Evolutionary conservation across 2,888 invertebrate genomes (phyloP).

Genomic region (Cyclophora punctaria): DNA sequence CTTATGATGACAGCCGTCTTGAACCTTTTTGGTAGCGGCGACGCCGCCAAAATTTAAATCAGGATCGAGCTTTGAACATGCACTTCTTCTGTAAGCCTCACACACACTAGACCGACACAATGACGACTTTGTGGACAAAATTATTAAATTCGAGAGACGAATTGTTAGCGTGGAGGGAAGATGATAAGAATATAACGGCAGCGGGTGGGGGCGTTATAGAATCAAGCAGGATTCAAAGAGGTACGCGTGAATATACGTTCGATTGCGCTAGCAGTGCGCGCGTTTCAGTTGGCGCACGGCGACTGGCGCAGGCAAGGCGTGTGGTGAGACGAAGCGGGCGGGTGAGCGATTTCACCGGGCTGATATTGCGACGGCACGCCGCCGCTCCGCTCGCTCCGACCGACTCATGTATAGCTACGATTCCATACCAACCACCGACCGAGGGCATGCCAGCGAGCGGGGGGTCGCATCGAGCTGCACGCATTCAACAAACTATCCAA

Average conservation of each 20-base stretch:
- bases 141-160: slow-evolving; percentile 26
- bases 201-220: slow-evolving; percentile 33
- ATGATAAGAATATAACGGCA: slow-evolving; percentile 36
- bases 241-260: slow-evolving; percentile 57
- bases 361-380: slow-evolving; percentile 71
- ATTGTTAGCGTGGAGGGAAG: slow-evolving; percentile 38
- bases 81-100: slow-evolving; percentile 39
- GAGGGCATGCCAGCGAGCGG: slow-evolving; percentile 64
- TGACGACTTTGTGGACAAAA: slow-evolving; percentile 25
- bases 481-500: slow-evolving; percentile 54
- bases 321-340: slow-evolving; percentile 69
- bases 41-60: slow-evolving; percentile 44
- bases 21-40: slow-evolving; percentile 55
- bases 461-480: slow-evolving; percentile 60
- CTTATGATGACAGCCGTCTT: slow-evolving; percentile 73
- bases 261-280: slow-evolving; percentile 72
- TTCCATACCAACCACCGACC: slow-evolving; percentile 26
- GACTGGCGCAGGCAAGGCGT: slow-evolving; percentile 73
- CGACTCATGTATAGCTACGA: slow-evolving; percentile 62
- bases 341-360: slow-evolving; percentile 74
- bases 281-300: slow-evolving; percentile 74
- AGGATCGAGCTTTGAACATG: slow-evolving; percentile 50
- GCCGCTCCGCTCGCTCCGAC: slow-evolving; percentile 54
- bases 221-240: slow-evolving; percentile 47
- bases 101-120: slow-evolving; percentile 26